These are phyloP conservation scores for Plagodis pulveraria DNA, from an alignment of 2,888 invertebrate genomes.

Conservation along the genomic window DNA sequence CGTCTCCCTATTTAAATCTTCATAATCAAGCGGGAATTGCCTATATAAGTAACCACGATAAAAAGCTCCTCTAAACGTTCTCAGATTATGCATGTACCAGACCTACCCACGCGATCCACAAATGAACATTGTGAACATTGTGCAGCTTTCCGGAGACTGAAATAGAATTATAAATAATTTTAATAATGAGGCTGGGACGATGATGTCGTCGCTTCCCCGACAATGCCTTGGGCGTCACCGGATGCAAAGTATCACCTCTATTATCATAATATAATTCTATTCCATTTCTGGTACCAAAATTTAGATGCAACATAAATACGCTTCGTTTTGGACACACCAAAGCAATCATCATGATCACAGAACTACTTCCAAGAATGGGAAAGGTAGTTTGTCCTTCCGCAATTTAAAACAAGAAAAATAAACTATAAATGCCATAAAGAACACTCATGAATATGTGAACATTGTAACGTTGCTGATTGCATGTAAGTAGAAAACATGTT, in stretches of 20 bases:
- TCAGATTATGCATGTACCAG: conserved; percentile 15
- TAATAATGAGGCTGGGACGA: conserved; percentile 51
- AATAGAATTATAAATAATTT: conserved; percentile 55
- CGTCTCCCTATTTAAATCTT: conserved; percentile 1
- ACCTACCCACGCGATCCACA: conserved; percentile 19
- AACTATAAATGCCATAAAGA: no score
- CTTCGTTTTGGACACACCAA: neutral
- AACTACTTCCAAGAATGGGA: no score
- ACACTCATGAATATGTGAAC: no score
- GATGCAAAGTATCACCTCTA: conserved; percentile 59
- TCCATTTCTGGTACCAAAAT: conserved; percentile 44
- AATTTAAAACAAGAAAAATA: no score
- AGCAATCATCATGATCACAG: neutral
- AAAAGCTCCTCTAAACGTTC: conserved; percentile 12
- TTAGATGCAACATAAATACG: neutral
- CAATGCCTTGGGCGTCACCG: conserved; percentile 62
- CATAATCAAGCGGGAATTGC: conserved; percentile 11
- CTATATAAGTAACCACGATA: conserved; percentile 17
- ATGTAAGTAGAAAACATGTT: no score
- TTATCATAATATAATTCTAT: conserved; percentile 66
- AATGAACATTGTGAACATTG: conserved; percentile 27
- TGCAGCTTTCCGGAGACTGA: conserved; percentile 32
- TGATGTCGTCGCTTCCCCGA: conserved; percentile 49
- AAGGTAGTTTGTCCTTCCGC: no score
- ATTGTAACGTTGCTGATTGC: no score